These are phyloP conservation scores for Hemichromis elongatus DNA, from an alignment of 2,113 vertebrate genomes.

Conservation along the genomic window DNA sequence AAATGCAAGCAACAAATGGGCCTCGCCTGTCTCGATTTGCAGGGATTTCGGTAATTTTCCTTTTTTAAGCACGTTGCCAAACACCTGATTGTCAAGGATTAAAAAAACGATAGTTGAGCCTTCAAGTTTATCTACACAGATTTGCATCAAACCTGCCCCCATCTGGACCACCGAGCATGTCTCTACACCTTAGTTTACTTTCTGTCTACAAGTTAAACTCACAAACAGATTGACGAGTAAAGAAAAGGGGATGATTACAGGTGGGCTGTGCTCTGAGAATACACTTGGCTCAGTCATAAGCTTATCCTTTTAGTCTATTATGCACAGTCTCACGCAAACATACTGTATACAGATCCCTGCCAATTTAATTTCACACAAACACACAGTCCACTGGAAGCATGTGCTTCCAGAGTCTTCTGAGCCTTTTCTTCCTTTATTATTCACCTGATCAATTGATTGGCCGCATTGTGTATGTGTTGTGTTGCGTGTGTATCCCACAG, in stretches of 20 bases:
- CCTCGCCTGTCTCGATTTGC: neutral
- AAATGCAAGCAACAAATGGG: neutral
- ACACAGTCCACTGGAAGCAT: neutral
- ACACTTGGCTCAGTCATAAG: neutral
- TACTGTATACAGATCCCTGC: neutral
- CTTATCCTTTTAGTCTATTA: neutral
- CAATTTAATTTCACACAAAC: neutral
- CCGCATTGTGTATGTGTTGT: neutral
- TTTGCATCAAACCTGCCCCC: neutral
- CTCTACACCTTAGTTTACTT: neutral
- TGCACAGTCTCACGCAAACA: neutral
- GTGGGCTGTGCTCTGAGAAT: neutral
- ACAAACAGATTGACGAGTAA: neutral
- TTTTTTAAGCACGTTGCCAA: neutral
- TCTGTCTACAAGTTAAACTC: neutral
- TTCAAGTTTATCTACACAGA: neutral
- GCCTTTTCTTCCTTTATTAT: neutral
- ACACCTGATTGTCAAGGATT: accelerated
- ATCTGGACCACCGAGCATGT: neutral
- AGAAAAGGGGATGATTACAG: neutral
- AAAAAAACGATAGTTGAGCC: neutral
- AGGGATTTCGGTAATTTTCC: neutral
- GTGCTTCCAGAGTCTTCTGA: neutral
- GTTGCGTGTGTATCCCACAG: neutral
- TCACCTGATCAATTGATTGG: slow-evolving; percentile 17